Base-by-base conservation (phyloP, 2,888 invertebrate genomes). In the Drosophila lutescens region DNA sequence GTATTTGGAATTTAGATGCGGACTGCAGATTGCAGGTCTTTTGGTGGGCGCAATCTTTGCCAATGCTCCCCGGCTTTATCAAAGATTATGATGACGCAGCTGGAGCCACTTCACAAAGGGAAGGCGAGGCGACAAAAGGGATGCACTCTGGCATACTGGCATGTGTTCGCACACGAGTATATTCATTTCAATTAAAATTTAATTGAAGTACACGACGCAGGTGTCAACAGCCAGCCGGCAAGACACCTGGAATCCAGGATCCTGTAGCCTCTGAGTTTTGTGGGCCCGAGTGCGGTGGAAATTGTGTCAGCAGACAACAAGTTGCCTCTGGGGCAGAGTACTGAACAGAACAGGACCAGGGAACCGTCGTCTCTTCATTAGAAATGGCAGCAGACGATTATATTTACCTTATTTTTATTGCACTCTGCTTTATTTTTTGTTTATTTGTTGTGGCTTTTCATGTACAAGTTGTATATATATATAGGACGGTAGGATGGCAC, bases 141-240 rank as follows among this genome's bases (percentile, higher is more conserved):
- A 23, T 47, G 47, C 38, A 54, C n/a, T n/a, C n/a, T n/a, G n/a
- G n/a, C n/a, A 30, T 8, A 38, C 46, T 53, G 44, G 67, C 44
- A 68, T 50, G 59, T 30, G 53, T 53, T 59, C 36, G 44, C 36
- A 58, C 56, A 67, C 51, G 59, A 54, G 58, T 66, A 60, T 49
- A 78, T 87, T 88, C 76, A 83, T 84, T 86, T 88, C 81, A 85
- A 85, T 84, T 85, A 86, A 88, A 88, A 72, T 85, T 86, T 88
- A 86, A 85, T 85, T 85, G 84, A 86, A 86, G 80, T 83, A 80
- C 83, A 69, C 58, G 65, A 60, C 53, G 62, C 57, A 74, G 74
- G 49, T 74, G 74, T 61, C 73, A 74, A 68, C 74, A 70, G 26
- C 34, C 74, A 70, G 26, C 34, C 44, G 51, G 51, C 70, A 71